phyloP scores from a whole-genome alignment of 2,888 invertebrate genomes.

The Scotopteryx bipunctaria region DNA sequence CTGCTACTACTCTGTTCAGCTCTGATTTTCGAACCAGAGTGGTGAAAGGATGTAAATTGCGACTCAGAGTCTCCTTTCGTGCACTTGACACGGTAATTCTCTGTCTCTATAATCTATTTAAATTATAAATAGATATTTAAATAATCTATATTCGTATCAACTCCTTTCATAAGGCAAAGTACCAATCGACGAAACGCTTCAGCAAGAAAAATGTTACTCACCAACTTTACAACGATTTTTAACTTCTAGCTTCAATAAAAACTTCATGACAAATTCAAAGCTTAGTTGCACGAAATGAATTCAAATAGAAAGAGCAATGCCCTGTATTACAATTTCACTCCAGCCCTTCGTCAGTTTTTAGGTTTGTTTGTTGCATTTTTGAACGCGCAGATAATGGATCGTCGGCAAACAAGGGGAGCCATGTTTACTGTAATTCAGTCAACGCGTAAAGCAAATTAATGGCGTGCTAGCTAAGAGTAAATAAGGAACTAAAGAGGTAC shows the following conservation, averaged over 20 bases:
- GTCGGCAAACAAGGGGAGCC: constrained; percentile 43
- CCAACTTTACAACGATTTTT: neutral
- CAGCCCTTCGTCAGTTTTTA: constrained; percentile 35
- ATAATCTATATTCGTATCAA: neutral
- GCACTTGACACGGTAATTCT: too few species aligned
- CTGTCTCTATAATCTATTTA: too few species aligned
- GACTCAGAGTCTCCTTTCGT: too few species aligned
- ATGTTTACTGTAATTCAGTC: constrained; percentile 33
- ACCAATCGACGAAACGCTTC: constrained; percentile 1
- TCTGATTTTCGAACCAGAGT: too few species aligned
- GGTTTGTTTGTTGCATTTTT: constrained; percentile 40
- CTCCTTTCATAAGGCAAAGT: constrained; percentile 1
- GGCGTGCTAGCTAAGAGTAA: neutral
- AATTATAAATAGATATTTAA: too few species aligned
- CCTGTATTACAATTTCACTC: constrained; percentile 43
- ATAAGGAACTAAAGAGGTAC: too few species aligned
- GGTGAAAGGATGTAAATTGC: too few species aligned
- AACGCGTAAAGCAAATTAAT: neutral
- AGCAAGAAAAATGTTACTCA: constrained; percentile 6
- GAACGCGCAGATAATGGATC: constrained; percentile 41
- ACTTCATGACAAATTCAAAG: constrained; percentile 21
- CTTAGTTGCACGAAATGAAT: constrained; percentile 38
- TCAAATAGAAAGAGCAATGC: constrained; percentile 40
- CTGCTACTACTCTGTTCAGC: too few species aligned
- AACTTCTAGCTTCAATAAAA: constrained; percentile 16